Conservation (phyloP, 2,888 invertebrate species). For the Mamestra brassicae region DNA sequence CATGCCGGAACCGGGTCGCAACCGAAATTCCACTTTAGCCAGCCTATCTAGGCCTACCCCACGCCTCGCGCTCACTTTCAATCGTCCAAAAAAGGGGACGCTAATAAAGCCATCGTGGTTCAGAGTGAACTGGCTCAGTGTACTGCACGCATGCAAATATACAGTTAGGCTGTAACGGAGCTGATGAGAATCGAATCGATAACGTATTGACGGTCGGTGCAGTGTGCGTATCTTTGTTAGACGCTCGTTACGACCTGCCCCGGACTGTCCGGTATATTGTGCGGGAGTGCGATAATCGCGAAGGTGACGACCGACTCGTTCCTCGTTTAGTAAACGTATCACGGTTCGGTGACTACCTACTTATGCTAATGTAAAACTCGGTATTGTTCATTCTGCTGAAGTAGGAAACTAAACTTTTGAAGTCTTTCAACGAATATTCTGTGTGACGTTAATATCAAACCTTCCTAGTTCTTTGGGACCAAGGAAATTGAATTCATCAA, state of each 20-base stretch:
- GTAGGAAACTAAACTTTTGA: slow-evolving; percentile 59
- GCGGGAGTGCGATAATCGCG: slow-evolving; percentile 55
- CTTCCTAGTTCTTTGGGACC: slow-evolving; percentile 38
- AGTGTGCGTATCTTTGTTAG: slow-evolving; percentile 68
- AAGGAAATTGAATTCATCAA: slow-evolving; percentile 49
- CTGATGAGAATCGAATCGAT: slow-evolving; percentile 85
- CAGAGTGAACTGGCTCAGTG: slow-evolving; percentile 72
- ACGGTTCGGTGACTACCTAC: slow-evolving; percentile 61
- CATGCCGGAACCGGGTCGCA: slow-evolving; percentile 90
- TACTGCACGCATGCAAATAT: slow-evolving; percentile 90
- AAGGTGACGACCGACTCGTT: slow-evolving; percentile 48
- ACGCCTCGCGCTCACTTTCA: slow-evolving; percentile 65
- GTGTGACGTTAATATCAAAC: slow-evolving; percentile 47
- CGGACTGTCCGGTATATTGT: slow-evolving; percentile 47
- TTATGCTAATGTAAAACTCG: slow-evolving; percentile 59
- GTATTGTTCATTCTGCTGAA: slow-evolving; percentile 57
- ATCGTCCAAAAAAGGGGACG: slow-evolving; percentile 53
- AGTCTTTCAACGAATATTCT: slow-evolving; percentile 53
- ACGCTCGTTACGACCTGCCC: slow-evolving; percentile 55
- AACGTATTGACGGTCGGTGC: slow-evolving; percentile 76
- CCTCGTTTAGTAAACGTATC: slow-evolving; percentile 46
- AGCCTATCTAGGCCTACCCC: slow-evolving; percentile 77
- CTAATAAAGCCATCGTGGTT: slow-evolving; percentile 74
- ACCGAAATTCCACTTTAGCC: slow-evolving; percentile 83
- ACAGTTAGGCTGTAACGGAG: slow-evolving; percentile 87